phyloP scores from a whole-genome alignment of 2,888 invertebrate genomes.

The Strigamia crassipes region DNA sequence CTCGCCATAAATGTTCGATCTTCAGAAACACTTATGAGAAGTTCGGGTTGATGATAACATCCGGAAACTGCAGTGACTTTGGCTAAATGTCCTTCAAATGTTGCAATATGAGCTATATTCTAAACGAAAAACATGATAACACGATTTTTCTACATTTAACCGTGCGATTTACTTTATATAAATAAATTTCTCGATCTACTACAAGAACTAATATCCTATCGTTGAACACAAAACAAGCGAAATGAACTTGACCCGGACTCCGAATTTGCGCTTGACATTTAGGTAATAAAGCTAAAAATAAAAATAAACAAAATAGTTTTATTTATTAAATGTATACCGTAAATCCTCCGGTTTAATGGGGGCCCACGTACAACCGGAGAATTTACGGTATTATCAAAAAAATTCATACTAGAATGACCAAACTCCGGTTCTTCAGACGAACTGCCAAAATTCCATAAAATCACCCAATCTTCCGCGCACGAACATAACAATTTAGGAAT shows the following conservation, averaged over 20 bases:
- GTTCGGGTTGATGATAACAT: constrained; percentile 33
- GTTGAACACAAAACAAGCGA: constrained; percentile 28
- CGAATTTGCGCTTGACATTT: constrained; percentile 31
- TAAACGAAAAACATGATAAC: not conserved
- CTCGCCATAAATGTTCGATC: constrained; percentile 45
- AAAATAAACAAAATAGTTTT: not conserved
- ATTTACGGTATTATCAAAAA: not conserved
- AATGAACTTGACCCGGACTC: constrained; percentile 45
- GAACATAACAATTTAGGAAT: constrained; percentile 45
- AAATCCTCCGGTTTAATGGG: too few species aligned
- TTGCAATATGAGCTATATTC: constrained; percentile 31
- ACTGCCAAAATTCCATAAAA: constrained; percentile 45
- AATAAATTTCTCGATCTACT: constrained; percentile 44
- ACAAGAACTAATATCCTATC: constrained; percentile 42
- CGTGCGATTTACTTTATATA: constrained; percentile 23
- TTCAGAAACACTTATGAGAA: constrained; percentile 45
- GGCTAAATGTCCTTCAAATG: constrained; percentile 43
- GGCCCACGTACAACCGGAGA: too few species aligned
- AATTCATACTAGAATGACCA: not conserved
- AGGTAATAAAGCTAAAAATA: not conserved
- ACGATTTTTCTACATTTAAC: not conserved
- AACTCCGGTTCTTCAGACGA: not conserved
- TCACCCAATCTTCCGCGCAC: constrained; percentile 46
- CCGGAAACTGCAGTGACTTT: constrained; percentile 43
- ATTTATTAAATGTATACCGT: too few species aligned